These are phyloP conservation scores for Glaucomys volans DNA, from an alignment of 2,113 vertebrate genomes.

Conservation along the genomic window DNA sequence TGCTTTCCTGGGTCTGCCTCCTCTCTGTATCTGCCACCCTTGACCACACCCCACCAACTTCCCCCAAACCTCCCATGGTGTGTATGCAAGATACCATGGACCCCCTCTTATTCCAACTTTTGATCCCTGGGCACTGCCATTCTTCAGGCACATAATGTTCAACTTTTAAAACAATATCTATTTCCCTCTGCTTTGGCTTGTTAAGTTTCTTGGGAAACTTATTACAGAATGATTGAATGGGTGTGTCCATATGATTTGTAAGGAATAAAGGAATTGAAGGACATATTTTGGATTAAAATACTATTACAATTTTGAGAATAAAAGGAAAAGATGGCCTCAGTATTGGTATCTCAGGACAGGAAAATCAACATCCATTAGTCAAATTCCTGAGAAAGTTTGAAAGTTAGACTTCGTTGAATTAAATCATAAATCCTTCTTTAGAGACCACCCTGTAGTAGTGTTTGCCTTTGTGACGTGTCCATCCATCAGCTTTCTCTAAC, in stretches of 20 bases:
- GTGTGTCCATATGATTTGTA: background rate
- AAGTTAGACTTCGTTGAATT: background rate
- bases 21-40: background rate
- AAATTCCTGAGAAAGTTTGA: background rate
- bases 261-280: background rate
- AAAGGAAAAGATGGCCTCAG: background rate
- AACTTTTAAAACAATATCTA: background rate
- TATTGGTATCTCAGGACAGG: background rate
- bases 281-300: conserved; percentile 6
- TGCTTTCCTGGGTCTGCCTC: background rate
- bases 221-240: background rate
- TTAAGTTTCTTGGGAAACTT: background rate
- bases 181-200: background rate
- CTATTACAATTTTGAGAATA: background rate
- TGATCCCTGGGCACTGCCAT: background rate
- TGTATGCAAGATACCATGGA: background rate
- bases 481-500: background rate
- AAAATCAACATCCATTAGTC: background rate
- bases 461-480: background rate
- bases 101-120: background rate
- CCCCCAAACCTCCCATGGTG: background rate
- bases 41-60: background rate
- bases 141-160: background rate
- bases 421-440: background rate
- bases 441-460: background rate